These are phyloP conservation scores for Columba guinea DNA, from an alignment of 2,797 vertebrate species.

Conservation along the genomic window DNA sequence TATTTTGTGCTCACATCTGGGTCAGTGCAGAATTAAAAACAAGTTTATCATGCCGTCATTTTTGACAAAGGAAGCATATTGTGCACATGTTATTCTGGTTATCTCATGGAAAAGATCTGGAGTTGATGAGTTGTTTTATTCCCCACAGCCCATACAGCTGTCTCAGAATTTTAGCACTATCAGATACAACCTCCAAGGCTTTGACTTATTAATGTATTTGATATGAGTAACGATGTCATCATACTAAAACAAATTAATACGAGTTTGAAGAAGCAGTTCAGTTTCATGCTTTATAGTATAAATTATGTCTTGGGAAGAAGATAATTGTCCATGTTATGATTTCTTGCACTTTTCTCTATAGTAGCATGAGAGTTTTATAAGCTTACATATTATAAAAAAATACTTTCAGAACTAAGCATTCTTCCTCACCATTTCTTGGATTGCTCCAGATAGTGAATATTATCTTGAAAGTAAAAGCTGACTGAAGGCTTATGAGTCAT, in stretches of 20 bases:
- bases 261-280: background rate
- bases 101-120: background rate
- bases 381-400: background rate
- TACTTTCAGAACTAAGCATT: background rate
- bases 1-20: background rate
- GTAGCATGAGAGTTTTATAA: background rate
- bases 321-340: background rate
- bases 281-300: background rate
- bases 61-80: background rate
- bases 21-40: background rate
- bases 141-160: constrained; percentile 24
- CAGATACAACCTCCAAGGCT: background rate
- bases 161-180: background rate
- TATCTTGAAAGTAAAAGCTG: background rate
- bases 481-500: background rate
- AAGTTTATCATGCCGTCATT: background rate
- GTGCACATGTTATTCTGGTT: background rate
- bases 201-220: background rate
- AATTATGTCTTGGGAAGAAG: background rate
- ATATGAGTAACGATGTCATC: background rate
- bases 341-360: background rate
- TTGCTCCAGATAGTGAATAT: background rate
- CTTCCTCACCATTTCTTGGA: background rate
- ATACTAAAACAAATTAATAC: background rate
- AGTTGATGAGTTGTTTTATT: background rate